Evolutionary conservation across 2,888 invertebrate genomes (phyloP), one percentile per base, ranked within the genome.

Genomic region (Margaritifera margaritifera): DNA sequence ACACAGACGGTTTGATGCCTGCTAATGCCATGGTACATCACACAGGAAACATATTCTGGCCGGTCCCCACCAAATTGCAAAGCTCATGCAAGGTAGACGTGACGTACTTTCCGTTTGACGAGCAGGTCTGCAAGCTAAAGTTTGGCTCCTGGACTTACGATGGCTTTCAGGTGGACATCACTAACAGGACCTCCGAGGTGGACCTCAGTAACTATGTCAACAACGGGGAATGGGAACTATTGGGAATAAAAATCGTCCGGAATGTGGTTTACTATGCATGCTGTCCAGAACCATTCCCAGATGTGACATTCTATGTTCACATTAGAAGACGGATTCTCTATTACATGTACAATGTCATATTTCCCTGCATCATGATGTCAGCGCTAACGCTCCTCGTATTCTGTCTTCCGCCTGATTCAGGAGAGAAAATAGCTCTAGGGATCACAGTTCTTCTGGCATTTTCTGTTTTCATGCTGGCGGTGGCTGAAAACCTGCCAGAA

Each of bases 351-450:
- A 92, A 92, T 84, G 91, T 92, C 52, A 91, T 92, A 50, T 91
- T 92, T 77, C 92, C 92, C 6, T 92, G 92, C 80, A 91, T 92
- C 76, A 92, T 92, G 92, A 91, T 92, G 95, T 62, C 92, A 90
- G 68, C 95, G 92, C 86, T 92, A 61, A 92, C 92, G 1, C 86
- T 92, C 61, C 88, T 92, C 52, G 92, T 92, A 22, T 92, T 92
- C 84, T 91, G 91, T 79, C 87, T 92, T 64, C 92, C 92, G 6
- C 92, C 92, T 0, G 92, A 92, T 78, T 90, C 90, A 4, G 92
- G 92, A 4, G 92, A 92, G 85, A 92, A 92, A 82, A 91, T 92
- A 66, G 92, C 91, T 25, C 86, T 92, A 42, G 92, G 92, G 56
- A 91, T 92, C 71, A 92, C 92, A 20, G 92, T 92, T 11, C 88